Conservation (phyloP, 2,797 vertebrate genomes). For the Gymnocypris eckloni region DNA sequence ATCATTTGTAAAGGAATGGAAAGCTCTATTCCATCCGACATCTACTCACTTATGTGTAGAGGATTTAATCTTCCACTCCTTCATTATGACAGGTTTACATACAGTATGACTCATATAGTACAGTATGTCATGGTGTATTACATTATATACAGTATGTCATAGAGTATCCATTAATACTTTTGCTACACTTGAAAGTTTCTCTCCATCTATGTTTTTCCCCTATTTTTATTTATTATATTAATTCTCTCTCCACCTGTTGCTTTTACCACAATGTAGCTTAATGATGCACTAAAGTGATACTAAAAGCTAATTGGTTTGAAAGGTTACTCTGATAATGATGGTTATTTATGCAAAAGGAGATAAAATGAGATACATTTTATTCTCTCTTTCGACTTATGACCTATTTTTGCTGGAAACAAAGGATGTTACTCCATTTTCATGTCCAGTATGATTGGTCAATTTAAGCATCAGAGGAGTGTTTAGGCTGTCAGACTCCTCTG, state of each 20-base stretch:
- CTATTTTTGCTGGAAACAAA: not conserved
- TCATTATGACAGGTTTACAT: not conserved
- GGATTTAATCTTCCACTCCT: not conserved
- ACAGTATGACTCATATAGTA: not conserved
- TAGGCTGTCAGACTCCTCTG: not conserved
- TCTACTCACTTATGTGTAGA: not conserved
- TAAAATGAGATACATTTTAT: not conserved
- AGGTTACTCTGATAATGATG: constrained; percentile 43
- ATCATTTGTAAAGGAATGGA: not conserved
- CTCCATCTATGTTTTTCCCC: not conserved
- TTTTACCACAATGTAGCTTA: constrained; percentile 9
- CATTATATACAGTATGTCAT: too few species aligned
- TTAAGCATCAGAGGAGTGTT: not conserved
- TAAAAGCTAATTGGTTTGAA: constrained; percentile 31
- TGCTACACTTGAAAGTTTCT: not conserved
- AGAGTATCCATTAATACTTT: not conserved
- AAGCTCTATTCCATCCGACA: not conserved
- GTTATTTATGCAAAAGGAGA: not conserved
- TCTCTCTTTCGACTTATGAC: not conserved
- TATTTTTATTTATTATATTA: not conserved
- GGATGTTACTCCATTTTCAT: not conserved
- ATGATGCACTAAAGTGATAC: constrained; percentile 20
- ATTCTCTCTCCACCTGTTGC: not conserved
- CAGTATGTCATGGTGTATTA: too few species aligned
- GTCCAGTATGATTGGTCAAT: not conserved